Evolutionary conservation across 2,888 invertebrate species (phyloP).

Genomic region (Minunthozetes semirufus): DNA sequence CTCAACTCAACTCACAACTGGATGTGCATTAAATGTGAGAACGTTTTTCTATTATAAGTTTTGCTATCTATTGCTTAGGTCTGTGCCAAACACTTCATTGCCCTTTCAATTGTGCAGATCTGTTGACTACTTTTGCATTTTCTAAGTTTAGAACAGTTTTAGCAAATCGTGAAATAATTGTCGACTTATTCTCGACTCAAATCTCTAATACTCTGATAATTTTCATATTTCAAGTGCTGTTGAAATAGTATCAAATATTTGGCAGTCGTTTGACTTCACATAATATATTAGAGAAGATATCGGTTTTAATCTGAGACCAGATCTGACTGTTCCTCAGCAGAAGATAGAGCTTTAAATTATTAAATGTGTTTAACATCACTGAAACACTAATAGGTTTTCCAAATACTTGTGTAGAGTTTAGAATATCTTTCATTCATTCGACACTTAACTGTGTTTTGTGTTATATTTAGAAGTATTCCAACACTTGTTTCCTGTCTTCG

Average conservation of each 20-base stretch:
- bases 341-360: background rate
- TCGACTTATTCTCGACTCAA: background rate
- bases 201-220: background rate
- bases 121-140: background rate
- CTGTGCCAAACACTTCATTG: slow-evolving; percentile 16
- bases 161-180: background rate
- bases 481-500: slow-evolving; percentile 16
- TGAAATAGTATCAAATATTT: background rate
- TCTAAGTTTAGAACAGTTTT: slow-evolving; percentile 25
- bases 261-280: background rate
- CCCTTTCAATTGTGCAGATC: slow-evolving; percentile 25
- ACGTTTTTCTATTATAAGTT: background rate
- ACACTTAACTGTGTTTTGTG: background rate
- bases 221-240: background rate
- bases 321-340: background rate
- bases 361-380: slow-evolving; percentile 9
- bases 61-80: background rate
- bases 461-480: background rate
- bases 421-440: background rate
- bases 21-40: background rate
- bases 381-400: background rate
- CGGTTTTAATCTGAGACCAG: background rate
- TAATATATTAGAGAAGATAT: background rate
- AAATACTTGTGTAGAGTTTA: background rate
- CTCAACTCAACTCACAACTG: background rate